These are phyloP conservation scores for Styela clava DNA, from an alignment of 23 tunicate species.

Conservation along the genomic window DNA sequence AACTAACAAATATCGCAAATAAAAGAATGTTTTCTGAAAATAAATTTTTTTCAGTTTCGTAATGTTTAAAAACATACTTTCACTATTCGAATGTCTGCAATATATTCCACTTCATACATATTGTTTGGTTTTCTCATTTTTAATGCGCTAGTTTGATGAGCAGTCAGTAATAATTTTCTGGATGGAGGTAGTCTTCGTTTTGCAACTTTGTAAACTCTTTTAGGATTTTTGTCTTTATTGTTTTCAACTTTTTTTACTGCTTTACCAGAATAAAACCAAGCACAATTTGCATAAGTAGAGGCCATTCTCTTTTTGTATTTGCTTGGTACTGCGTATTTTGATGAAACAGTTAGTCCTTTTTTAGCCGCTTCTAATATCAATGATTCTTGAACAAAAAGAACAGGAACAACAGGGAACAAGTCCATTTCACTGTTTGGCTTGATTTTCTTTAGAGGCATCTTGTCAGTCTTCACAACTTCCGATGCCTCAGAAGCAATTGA, in stretches of 20 bases:
- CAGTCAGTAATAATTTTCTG: slow-evolving; percentile 45
- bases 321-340: neutral
- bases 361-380: slow-evolving; percentile 7
- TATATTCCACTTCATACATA: slow-evolving; percentile 78
- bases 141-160: slow-evolving; percentile 48
- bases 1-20: too few relatives aligned
- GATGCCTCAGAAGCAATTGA: neutral
- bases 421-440: neutral
- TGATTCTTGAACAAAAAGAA: slow-evolving; percentile 4
- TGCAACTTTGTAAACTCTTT: neutral
- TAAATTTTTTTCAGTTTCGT: too few relatives aligned
- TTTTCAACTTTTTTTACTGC: neutral
- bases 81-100: slow-evolving; percentile 57
- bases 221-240: neutral
- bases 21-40: too few relatives aligned
- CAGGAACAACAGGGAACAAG: slow-evolving; percentile 4
- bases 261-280: slow-evolving; percentile 20
- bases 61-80: slow-evolving; percentile 39
- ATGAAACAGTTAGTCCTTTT: slow-evolving; percentile 16
- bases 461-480: neutral
- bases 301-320: neutral
- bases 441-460: neutral
- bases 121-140: slow-evolving; percentile 36
- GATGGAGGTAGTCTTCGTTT: slow-evolving; percentile 4
- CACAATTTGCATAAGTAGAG: slow-evolving; percentile 11